A percentile compares a stretch with the other conserved stretches of the same genome.
Conservation (phyloP, 2,797 vertebrate species). For the Dermochelys coriacea region DNA sequence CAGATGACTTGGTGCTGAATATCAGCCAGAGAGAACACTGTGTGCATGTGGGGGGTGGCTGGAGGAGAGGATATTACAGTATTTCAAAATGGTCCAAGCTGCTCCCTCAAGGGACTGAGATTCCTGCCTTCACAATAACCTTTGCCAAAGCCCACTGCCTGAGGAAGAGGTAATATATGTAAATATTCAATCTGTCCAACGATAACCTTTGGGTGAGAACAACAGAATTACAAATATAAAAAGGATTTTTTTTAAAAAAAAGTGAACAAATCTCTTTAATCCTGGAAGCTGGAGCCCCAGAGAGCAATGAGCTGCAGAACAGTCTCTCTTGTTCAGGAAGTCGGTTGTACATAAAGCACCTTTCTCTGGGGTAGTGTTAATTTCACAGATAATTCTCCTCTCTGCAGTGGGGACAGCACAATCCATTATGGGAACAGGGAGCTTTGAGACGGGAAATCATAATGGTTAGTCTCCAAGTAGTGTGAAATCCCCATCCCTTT, state of each 20-base stretch:
- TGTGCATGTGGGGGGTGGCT: neutral
- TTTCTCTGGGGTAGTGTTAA: slow-evolving; percentile 59
- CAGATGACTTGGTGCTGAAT: slow-evolving; percentile 26
- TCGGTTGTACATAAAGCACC: slow-evolving; percentile 23
- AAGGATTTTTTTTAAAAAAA: neutral
- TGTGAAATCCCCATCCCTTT: neutral
- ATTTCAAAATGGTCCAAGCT: accelerated
- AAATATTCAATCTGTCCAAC: accelerated
- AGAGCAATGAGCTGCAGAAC: slow-evolving; percentile 37
- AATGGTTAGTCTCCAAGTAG: neutral
- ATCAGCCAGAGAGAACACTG: slow-evolving; percentile 48
- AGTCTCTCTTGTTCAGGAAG: slow-evolving; percentile 22
- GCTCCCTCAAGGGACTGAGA: neutral
- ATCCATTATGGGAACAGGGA: slow-evolving; percentile 52
- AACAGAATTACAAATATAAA: neutral
- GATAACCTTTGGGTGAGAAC: neutral
- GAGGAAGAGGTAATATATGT: neutral
- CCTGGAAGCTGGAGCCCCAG: slow-evolving; percentile 42
- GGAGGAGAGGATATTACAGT: neutral
- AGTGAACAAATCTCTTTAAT: slow-evolving; percentile 62
- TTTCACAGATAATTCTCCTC: slow-evolving; percentile 13
- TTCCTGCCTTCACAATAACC: neutral
- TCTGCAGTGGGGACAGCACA: slow-evolving; percentile 5
- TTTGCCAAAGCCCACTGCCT: neutral
- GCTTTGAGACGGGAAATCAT: neutral